Evolutionary conservation across 2,113 vertebrate species (phyloP).

Genomic region (Illadopsis cleaveri): DNA sequence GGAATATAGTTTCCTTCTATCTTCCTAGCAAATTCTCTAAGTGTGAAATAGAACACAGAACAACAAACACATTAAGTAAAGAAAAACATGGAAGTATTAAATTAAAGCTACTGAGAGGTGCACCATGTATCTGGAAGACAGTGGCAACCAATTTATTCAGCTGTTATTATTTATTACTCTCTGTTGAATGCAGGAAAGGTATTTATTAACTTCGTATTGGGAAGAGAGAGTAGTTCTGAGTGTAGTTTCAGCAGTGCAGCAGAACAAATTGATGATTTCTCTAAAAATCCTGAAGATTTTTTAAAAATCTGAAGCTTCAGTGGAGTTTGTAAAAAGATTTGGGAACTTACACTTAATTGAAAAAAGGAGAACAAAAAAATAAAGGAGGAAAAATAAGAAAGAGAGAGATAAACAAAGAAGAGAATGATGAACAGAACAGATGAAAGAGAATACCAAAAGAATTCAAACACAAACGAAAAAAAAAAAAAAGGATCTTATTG

Average conservation of each 20-base stretch:
- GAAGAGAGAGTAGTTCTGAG: neutral
- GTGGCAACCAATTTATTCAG: neutral
- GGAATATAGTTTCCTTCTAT: neutral
- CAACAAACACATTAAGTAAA: neutral
- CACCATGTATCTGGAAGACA: neutral
- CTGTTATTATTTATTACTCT: neutral
- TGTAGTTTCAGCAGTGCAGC: neutral
- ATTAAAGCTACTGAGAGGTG: neutral
- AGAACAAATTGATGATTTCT: neutral
- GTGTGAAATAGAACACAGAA: neutral
- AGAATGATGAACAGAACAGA: neutral
- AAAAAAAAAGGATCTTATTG: neutral
- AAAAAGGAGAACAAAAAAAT: neutral
- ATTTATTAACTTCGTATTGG: neutral
- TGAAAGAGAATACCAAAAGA: neutral
- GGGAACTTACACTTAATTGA: neutral
- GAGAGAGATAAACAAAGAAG: neutral
- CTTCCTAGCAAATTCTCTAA: neutral
- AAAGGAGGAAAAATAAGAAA: neutral
- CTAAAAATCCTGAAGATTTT: neutral
- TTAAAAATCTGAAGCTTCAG: neutral
- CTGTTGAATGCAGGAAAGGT: neutral
- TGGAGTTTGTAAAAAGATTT: neutral
- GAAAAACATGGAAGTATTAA: neutral
- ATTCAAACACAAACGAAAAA: neutral